Base-by-base conservation (phyloP, 2,113 vertebrate genomes). In the Scomber scombrus region DNA sequence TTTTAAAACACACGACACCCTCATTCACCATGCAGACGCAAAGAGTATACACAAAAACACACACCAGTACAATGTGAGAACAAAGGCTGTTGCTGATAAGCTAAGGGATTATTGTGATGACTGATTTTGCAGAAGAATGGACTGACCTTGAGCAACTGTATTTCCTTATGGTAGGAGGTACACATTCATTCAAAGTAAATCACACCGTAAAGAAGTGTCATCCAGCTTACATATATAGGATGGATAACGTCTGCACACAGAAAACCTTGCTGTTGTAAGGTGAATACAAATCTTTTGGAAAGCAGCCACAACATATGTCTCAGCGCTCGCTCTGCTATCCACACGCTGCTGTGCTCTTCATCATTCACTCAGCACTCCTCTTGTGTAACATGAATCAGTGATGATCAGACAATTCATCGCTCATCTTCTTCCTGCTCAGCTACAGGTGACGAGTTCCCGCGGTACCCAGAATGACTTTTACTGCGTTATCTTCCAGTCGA, bases 91-190 rank as follows among this genome's bases (percentile, higher is more conserved):
- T 47, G 66, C 11, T 72, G 71, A 70, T 3, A 7, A 73, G 40
- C 29, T 52, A 14, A 11, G 31, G 31, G 52, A 77, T 73, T 76
- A 63, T 7, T 12, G 62, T 10, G 46, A 43, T 72, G 66, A 66
- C 3, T 74, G 78, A 65, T 57, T 62, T 58, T 57, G 63, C 13
- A 19, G 57, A 6, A 23, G 31, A 26, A 54, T 4, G 67, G 40
- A 14, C 14, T 23, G 54, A 81, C 74, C 75, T 78, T 75, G 65
- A 85, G 64, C 50, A 6, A 16, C 26, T 51, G 23, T 18, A 40
- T 77, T 71, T 19, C 71, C 64, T 26, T 69, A 19, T 2, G 4
- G 18, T 14, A 71, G 61, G 34, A 11, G 4, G 34, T 40, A 9
- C 34, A 40, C 8, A 10, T 55, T 47, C 40, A 31, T 16, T 80